phyloP scores from a whole-genome alignment of 2,113 vertebrate genomes.

The Hippocampus mohnikei region DNA sequence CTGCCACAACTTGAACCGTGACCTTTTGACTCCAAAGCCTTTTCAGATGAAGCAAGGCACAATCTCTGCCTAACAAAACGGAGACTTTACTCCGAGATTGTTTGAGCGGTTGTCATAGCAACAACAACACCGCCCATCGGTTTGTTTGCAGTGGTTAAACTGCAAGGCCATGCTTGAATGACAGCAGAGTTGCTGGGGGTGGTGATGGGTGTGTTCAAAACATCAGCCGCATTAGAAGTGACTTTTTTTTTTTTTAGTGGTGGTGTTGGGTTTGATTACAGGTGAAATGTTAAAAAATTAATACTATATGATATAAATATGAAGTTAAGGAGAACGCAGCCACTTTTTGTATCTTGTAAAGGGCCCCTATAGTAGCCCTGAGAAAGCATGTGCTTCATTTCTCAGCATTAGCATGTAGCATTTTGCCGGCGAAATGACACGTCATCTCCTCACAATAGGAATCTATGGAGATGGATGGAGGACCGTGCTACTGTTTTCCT shows the following conservation, averaged over 20 bases:
- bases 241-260: background rate
- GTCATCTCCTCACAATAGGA: background rate
- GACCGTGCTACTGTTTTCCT: background rate
- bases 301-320: too few species aligned
- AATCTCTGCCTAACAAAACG: background rate
- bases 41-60: background rate
- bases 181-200: background rate
- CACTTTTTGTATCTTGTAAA: background rate
- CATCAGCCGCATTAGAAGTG: background rate
- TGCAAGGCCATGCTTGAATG: background rate
- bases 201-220: background rate
- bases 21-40: background rate
- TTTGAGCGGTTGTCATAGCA: background rate
- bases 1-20: background rate
- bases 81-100: background rate
- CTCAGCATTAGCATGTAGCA: background rate
- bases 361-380: background rate
- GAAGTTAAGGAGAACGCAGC: too few species aligned
- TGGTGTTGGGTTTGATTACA: background rate
- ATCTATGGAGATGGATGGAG: constrained; percentile 1
- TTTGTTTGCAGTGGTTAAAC: constrained; percentile 4
- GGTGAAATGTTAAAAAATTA: background rate
- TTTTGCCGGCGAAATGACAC: background rate
- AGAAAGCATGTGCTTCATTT: constrained; percentile 4
- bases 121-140: background rate